Conservation (phyloP, 2,888 invertebrate genomes). For the Julus scanicus region DNA sequence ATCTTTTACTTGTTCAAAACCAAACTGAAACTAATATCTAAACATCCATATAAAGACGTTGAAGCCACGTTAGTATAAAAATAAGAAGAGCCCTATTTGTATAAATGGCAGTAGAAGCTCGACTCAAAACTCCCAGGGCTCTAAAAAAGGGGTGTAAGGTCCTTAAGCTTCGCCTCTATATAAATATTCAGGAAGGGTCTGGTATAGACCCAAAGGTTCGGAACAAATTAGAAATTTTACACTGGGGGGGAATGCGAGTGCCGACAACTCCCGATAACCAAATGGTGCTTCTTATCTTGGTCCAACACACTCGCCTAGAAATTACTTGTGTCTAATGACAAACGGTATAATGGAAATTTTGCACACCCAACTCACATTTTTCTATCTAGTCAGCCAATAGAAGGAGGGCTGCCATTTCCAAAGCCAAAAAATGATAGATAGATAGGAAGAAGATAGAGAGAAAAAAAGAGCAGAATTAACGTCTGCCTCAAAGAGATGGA, state of each 20-base stretch:
- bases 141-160: slow-evolving; percentile 1
- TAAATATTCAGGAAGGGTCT: slow-evolving; percentile 15
- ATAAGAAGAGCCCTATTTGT: background rate
- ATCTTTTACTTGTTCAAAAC: too few species aligned
- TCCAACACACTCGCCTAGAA: slow-evolving; percentile 58
- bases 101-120: background rate
- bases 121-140: background rate
- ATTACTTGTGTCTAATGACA: slow-evolving; percentile 57
- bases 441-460: slow-evolving; percentile 27
- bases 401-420: background rate
- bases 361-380: slow-evolving; percentile 37
- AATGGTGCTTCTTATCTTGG: slow-evolving; percentile 58
- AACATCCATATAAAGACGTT: background rate
- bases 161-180: slow-evolving; percentile 6
- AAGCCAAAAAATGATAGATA: slow-evolving; percentile 34
- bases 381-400: background rate
- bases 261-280: slow-evolving; percentile 59
- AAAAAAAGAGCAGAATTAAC: slow-evolving; percentile 16
- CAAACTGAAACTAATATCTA: too few species aligned
- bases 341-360: slow-evolving; percentile 54
- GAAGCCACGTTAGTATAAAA: background rate
- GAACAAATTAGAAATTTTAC: slow-evolving; percentile 55
- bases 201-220: slow-evolving; percentile 44
- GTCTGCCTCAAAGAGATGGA: slow-evolving; percentile 29
- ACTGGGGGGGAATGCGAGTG: slow-evolving; percentile 57